phyloP scores from a whole-genome alignment of 2,113 vertebrate species.

The Dolichallabes microphthalmus region DNA sequence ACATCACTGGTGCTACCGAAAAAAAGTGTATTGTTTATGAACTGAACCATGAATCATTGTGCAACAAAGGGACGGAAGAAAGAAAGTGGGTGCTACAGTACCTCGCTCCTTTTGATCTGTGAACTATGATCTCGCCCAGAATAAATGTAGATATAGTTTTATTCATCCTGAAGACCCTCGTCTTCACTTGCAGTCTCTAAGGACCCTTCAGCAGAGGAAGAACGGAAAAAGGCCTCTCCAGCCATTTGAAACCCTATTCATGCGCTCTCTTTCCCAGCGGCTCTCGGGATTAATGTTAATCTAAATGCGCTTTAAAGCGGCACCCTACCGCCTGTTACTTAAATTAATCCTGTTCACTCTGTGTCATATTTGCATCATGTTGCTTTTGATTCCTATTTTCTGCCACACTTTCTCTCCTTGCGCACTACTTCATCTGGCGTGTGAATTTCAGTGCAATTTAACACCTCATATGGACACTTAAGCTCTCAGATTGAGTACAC shows the following conservation, averaged over 20 bases:
- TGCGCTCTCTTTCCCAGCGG: not conserved
- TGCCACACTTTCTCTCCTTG: slow-evolving; percentile 32
- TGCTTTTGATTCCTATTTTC: slow-evolving; percentile 24
- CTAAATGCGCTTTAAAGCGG: not conserved
- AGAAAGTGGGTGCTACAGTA: not conserved
- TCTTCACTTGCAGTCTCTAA: not conserved
- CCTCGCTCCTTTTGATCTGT: not conserved
- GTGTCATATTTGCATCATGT: slow-evolving; percentile 31
- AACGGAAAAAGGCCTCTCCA: slow-evolving; percentile 6
- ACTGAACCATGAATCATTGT: slow-evolving; percentile 8
- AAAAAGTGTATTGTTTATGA: not conserved
- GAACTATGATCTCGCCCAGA: not conserved
- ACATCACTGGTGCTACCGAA: not conserved
- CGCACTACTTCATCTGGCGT: slow-evolving; percentile 22
- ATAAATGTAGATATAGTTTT: not conserved
- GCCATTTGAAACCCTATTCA: slow-evolving; percentile 24
- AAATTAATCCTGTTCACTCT: slow-evolving; percentile 12
- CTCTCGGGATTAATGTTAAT: not conserved
- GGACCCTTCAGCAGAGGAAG: not conserved
- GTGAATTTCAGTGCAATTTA: slow-evolving; percentile 25
- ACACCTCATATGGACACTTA: not conserved
- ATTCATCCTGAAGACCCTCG: slow-evolving; percentile 14
- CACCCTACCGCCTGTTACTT: not conserved
- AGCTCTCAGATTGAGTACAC: not conserved
- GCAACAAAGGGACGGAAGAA: not conserved